Base-by-base conservation (phyloP, 2,113 vertebrate species). In the Eublepharis macularius region DNA sequence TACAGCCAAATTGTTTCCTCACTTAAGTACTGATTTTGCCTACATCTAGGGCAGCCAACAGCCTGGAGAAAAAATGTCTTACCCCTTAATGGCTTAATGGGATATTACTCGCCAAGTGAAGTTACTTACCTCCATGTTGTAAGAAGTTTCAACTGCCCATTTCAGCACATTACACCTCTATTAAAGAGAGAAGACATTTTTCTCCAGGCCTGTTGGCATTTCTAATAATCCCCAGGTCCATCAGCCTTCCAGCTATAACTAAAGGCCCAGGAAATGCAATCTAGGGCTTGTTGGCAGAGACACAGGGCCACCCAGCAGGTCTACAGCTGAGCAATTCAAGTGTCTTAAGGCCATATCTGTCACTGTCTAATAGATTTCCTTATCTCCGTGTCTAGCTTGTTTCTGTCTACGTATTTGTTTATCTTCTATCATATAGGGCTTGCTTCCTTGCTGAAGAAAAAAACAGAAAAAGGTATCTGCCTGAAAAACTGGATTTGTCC, bases 401-500 rank as follows among this genome's bases (percentile, higher is more conserved):
- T 39, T 80, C 86, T 73, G 77, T 54, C 85, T 85, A 24, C 72
- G 12, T 83, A 10, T 80, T 80, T 83, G 72, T 10, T 26, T 65
- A 76, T 85, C 76, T 78, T 80, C 47, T 83, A 81, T 54, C 81
- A 51, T 81, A 63, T 60, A 81, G 0, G 2, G 36, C 0, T 81
- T 84, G 90, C 45, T 74, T 70, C 3, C 17, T 83, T 90, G 43
- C 13, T 72, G 12, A 32, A 82, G 11, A 74, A 82, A 54, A 32
- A 81, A 10, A 24, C 17, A 51, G 17, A 45, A 26, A 60, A 47
- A 43, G 24, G 39, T n/a, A 26, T 80, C 32, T 90, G 4, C 41
- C 72, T 65, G 41, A 91, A 84, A 19, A 83, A 41, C 54, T 82
- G 51, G 82, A 86, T 77, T 39, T 24, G 47, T 63, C 21, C 29